These are phyloP conservation scores for Cactoblastis cactorum DNA, from an alignment of 2,888 invertebrate species.

Conservation along the genomic window DNA sequence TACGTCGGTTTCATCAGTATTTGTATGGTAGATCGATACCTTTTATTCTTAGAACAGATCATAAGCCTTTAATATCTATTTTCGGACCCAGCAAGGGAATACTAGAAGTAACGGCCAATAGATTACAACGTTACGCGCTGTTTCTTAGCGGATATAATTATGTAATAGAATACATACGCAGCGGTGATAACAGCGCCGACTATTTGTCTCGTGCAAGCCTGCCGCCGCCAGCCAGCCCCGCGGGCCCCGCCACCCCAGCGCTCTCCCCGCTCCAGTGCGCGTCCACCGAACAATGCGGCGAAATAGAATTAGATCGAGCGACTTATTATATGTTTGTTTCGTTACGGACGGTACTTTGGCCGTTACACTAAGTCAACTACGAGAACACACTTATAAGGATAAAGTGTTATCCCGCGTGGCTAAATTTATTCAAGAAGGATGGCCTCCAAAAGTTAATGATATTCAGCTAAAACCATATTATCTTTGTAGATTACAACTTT, in stretches of 20 bases:
- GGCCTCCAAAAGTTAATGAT: neutral
- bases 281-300: neutral
- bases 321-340: neutral
- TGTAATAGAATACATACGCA: conserved; percentile 11
- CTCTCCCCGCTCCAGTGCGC: no score
- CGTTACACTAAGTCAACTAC: no score
- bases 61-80: neutral
- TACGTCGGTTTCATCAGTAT: neutral
- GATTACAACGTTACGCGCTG: conserved; percentile 17
- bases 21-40: no score
- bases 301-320: neutral
- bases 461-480: neutral
- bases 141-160: conserved; percentile 15
- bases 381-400: neutral
- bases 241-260: no score
- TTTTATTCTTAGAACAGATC: no score
- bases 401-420: neutral
- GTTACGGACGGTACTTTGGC: neutral
- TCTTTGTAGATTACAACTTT: neutral
- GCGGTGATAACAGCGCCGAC: conserved; percentile 20
- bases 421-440: neutral
- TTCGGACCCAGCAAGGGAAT: conserved; percentile 5
- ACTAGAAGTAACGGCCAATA: conserved; percentile 15
- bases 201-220: conserved; percentile 13
- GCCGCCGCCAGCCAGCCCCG: no score